Conservation (phyloP, 2,797 vertebrate species). For the Tangara arthus region DNA sequence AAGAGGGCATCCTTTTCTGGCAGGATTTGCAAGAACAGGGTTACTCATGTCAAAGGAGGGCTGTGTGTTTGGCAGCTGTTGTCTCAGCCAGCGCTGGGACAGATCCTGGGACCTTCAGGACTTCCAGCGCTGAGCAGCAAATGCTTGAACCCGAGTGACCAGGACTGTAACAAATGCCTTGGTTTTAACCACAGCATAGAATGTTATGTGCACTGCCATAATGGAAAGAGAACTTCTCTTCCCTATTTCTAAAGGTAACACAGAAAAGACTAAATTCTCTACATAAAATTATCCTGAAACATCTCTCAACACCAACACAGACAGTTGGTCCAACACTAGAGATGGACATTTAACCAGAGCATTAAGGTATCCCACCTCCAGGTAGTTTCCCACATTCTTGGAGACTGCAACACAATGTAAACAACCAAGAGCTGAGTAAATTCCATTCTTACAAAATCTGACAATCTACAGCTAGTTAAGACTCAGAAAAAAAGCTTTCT, state of each 20-base stretch:
- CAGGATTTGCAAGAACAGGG: not conserved
- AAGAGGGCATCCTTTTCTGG: not conserved
- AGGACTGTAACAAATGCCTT: not conserved
- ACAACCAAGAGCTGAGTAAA: not conserved
- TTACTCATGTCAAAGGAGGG: not conserved
- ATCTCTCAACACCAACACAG: not conserved
- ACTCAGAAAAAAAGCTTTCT: not conserved
- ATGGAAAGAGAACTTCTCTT: not conserved
- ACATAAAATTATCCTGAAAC: not conserved
- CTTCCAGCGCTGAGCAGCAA: not conserved
- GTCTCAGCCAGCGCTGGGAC: not conserved
- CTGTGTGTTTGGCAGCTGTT: not conserved
- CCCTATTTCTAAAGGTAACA: not conserved
- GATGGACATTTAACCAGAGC: not conserved
- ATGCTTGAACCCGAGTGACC: accelerated
- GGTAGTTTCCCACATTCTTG: not conserved
- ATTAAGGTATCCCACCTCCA: not conserved
- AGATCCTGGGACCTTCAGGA: not conserved
- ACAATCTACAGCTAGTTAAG: not conserved
- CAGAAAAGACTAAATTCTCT: not conserved
- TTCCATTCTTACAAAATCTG: not conserved
- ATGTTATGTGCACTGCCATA: accelerated
- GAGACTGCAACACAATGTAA: not conserved
- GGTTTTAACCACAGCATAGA: not conserved
- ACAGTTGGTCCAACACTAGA: not conserved